A percentile compares a stretch with the other conserved stretches of the same genome.
These are phyloP conservation scores for Pholis gunnellus DNA, from an alignment of 2,113 vertebrate species.

Conservation along the genomic window DNA sequence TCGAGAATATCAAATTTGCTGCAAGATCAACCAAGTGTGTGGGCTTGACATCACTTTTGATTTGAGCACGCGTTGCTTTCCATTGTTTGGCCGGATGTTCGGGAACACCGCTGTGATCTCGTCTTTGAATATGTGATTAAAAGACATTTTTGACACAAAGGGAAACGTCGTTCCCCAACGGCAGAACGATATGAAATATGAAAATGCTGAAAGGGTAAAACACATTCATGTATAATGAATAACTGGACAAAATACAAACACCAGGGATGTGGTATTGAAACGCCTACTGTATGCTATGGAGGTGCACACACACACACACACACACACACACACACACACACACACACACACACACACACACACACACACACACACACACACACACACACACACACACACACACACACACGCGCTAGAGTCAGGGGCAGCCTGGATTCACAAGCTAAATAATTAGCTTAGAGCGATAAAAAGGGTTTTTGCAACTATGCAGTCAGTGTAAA, in stretches of 20 bases:
- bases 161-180: slow-evolving; percentile 5
- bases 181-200: background rate
- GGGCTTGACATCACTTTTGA: slow-evolving; percentile 30
- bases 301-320: background rate
- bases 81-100: slow-evolving; percentile 9
- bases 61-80: background rate
- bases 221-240: slow-evolving; percentile 33
- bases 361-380: slow-evolving; percentile 32
- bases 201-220: slow-evolving; percentile 33
- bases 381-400: slow-evolving; percentile 22
- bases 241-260: slow-evolving; percentile 19
- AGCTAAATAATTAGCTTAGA: slow-evolving; percentile 73
- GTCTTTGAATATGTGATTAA: slow-evolving; percentile 38
- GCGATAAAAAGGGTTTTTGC: slow-evolving; percentile 62
- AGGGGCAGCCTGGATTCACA: slow-evolving; percentile 58
- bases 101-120: slow-evolving; percentile 28
- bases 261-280: slow-evolving; percentile 14
- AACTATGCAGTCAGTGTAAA: slow-evolving; percentile 57
- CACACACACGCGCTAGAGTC: slow-evolving; percentile 45
- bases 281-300: slow-evolving; percentile 26
- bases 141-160: slow-evolving; percentile 33
- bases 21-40: background rate
- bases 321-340: slow-evolving; percentile 42
- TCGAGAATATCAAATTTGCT: slow-evolving; percentile 2
- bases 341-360: slow-evolving; percentile 26